Conservation (phyloP, 2,113 vertebrate species). For the Colius striatus region DNA sequence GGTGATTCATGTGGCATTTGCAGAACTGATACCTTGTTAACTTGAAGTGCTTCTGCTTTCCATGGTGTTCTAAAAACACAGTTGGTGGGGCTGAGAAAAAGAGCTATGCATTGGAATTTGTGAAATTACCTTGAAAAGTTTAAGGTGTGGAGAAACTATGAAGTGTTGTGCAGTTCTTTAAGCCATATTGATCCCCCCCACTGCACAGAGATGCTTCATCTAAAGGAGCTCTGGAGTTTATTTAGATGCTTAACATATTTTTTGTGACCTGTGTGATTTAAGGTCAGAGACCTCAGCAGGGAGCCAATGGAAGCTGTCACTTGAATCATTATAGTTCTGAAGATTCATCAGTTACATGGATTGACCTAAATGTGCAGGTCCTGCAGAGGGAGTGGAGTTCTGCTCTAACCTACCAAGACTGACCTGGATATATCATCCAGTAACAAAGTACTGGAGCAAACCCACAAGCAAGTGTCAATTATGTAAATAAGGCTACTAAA, state of each 20-base stretch:
- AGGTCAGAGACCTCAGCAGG: neutral
- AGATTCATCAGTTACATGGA: neutral
- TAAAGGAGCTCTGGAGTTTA: neutral
- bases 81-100: neutral
- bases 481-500: constrained; percentile 22
- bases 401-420: neutral
- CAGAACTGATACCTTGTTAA: neutral
- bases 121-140: neutral
- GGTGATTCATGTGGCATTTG: neutral
- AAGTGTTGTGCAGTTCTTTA: neutral
- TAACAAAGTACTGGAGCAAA: neutral
- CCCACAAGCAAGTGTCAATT: neutral
- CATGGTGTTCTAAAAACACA: neutral
- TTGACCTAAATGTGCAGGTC: constrained; percentile 45
- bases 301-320: constrained; percentile 6
- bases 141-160: neutral
- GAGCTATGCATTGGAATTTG: neutral
- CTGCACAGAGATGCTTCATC: neutral
- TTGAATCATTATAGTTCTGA: constrained; percentile 34
- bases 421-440: constrained; percentile 34
- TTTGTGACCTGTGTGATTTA: neutral
- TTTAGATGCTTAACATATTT: constrained; percentile 44
- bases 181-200: neutral
- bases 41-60: neutral
- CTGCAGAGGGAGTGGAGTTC: constrained; percentile 40